phyloP scores from a whole-genome alignment of 2,113 vertebrate species.

The Aspiorhynchus laticeps region DNA sequence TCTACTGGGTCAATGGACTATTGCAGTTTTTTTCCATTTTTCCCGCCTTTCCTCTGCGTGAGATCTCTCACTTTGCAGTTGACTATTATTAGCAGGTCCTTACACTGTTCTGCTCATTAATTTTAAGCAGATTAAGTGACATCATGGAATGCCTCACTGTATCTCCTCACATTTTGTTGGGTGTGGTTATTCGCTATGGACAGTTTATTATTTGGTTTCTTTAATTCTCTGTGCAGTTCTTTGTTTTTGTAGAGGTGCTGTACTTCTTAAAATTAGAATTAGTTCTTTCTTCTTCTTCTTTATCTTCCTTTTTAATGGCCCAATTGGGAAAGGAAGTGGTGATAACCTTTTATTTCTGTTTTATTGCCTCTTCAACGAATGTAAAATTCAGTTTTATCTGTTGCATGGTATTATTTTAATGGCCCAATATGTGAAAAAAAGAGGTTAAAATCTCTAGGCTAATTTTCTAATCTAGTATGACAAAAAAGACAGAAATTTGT shows the following conservation, averaged over 20 bases:
- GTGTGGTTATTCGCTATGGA: background rate
- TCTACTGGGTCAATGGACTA: conserved; percentile 26
- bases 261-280: background rate
- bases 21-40: conserved; percentile 26
- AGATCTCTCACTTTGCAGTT: conserved; percentile 21
- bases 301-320: background rate
- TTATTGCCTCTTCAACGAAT: background rate
- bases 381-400: background rate
- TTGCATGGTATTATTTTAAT: background rate
- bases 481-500: background rate
- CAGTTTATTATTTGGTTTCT: background rate
- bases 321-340: background rate
- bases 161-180: background rate
- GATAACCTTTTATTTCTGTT: background rate
- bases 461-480: background rate
- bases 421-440: background rate
- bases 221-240: background rate
- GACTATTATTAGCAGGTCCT: conserved; percentile 35
- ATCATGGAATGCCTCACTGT: background rate
- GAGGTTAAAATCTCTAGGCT: background rate
- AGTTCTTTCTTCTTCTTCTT: background rate
- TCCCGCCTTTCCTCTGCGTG: background rate
- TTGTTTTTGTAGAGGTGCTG: background rate
- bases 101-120: conserved; percentile 33
- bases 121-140: conserved; percentile 35